Evolutionary conservation across 2,113 vertebrate species (phyloP).

Genomic region (Gasterosteus nipponicus): DNA sequence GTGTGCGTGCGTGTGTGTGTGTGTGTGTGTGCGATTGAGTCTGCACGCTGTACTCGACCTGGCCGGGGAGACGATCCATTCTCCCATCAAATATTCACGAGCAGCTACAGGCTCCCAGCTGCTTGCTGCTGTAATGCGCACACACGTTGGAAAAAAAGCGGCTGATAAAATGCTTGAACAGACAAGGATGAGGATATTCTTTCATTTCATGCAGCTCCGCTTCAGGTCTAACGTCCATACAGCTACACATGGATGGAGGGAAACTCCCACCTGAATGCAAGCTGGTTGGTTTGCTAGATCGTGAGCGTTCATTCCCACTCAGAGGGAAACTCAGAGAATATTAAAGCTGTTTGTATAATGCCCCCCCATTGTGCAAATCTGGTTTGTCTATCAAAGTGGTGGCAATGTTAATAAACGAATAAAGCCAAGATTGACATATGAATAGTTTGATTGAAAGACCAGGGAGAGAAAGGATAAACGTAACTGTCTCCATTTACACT

Average conservation of each 20-base stretch:
- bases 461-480: neutral
- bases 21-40: slow-evolving; percentile 34
- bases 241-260: slow-evolving; percentile 4
- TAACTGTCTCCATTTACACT: neutral
- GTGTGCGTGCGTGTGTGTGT: slow-evolving; percentile 13
- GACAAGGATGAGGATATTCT: slow-evolving; percentile 27
- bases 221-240: slow-evolving; percentile 7
- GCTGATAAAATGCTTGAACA: slow-evolving; percentile 33
- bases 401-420: neutral
- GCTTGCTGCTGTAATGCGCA: slow-evolving; percentile 69
- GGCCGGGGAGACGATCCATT: slow-evolving; percentile 79
- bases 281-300: slow-evolving; percentile 1
- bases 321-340: neutral
- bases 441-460: neutral
- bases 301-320: neutral
- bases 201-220: slow-evolving; percentile 18
- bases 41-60: slow-evolving; percentile 72
- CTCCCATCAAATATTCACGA: slow-evolving; percentile 85
- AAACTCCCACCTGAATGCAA: slow-evolving; percentile 15
- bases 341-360: slow-evolving; percentile 2
- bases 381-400: neutral
- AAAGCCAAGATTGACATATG: neutral
- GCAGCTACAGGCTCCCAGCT: slow-evolving; percentile 75
- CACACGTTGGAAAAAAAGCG: slow-evolving; percentile 45
- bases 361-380: neutral